phyloP scores from a whole-genome alignment of 2,113 vertebrate species.

The Nycticryphes semicollaris region DNA sequence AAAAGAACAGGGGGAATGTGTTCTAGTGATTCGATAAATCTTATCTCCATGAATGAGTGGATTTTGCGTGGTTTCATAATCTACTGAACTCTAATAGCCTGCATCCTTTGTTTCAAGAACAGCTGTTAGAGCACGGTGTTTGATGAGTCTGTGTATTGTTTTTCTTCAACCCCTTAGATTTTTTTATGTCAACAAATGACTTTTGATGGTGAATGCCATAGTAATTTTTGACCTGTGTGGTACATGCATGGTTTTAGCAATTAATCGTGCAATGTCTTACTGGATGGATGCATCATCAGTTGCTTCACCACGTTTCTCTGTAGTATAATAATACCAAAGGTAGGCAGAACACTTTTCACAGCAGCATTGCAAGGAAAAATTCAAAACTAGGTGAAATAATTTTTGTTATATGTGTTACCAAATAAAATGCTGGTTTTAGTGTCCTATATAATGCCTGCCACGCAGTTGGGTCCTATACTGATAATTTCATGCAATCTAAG shows the following conservation, averaged over 20 bases:
- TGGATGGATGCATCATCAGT: neutral
- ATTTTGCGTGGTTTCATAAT: conserved; percentile 23
- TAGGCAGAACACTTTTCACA: neutral
- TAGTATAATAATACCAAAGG: neutral
- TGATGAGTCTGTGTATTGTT: conserved; percentile 2
- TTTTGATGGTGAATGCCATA: neutral
- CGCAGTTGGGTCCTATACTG: neutral
- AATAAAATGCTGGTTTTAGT: neutral
- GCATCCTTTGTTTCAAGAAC: neutral
- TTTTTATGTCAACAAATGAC: conserved; percentile 12
- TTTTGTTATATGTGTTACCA: neutral
- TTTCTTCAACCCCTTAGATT: neutral
- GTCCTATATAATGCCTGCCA: neutral
- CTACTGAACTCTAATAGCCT: conserved; percentile 37
- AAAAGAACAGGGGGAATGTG: neutral
- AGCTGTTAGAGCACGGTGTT: conserved; percentile 16
- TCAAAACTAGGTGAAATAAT: neutral
- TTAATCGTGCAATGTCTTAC: neutral
- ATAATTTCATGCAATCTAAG: neutral
- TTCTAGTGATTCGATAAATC: conserved; percentile 8
- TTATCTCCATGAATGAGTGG: conserved; percentile 29
- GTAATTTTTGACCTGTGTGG: neutral
- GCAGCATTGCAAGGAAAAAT: neutral
- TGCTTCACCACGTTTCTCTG: neutral
- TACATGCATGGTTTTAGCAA: neutral